These are phyloP conservation scores for Probaryconus sp. DNA, from an alignment of 1,140 invertebrate species.

Conservation along the genomic window DNA sequence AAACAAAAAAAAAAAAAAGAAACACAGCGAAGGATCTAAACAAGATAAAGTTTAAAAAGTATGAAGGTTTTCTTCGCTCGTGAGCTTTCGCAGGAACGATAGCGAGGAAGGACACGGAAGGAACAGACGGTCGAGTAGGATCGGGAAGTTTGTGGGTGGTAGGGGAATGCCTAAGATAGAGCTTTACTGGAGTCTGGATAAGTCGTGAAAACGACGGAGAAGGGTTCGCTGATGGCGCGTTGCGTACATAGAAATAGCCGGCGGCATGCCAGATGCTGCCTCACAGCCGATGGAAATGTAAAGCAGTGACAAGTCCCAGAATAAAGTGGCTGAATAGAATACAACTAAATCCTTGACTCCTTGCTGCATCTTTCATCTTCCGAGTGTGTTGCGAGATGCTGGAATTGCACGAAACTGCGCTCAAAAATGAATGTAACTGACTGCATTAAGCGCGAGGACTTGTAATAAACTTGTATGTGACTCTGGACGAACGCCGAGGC, in stretches of 20 bases:
- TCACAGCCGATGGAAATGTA: constrained; percentile 75
- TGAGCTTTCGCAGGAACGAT: constrained; percentile 48
- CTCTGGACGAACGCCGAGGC: constrained; percentile 6
- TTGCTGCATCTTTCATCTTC: constrained; percentile 59
- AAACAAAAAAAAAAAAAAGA: neutral
- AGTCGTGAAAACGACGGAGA: constrained; percentile 57
- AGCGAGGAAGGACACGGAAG: constrained; percentile 44
- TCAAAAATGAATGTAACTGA: constrained; percentile 48
- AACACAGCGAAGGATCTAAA: no score
- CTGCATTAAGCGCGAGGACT: constrained; percentile 21
- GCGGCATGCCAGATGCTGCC: constrained; percentile 71
- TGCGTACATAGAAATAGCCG: constrained; percentile 69
- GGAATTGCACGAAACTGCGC: constrained; percentile 34
- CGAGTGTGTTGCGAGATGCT: constrained; percentile 33
- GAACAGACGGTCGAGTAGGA: constrained; percentile 57
- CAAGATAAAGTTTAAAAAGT: constrained; percentile 43
- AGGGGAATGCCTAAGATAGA: constrained; percentile 59
- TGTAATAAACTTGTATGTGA: constrained; percentile 38
- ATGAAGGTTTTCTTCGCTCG: constrained; percentile 45
- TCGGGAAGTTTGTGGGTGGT: constrained; percentile 59
- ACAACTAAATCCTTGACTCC: constrained; percentile 73
- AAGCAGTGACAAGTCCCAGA: constrained; percentile 76
- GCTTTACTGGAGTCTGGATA: constrained; percentile 60
- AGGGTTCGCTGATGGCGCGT: constrained; percentile 60
- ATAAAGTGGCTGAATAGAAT: constrained; percentile 78